Base-by-base conservation (phyloP, 2,797 vertebrate species). In the Catamblyrhynchus diadema region DNA sequence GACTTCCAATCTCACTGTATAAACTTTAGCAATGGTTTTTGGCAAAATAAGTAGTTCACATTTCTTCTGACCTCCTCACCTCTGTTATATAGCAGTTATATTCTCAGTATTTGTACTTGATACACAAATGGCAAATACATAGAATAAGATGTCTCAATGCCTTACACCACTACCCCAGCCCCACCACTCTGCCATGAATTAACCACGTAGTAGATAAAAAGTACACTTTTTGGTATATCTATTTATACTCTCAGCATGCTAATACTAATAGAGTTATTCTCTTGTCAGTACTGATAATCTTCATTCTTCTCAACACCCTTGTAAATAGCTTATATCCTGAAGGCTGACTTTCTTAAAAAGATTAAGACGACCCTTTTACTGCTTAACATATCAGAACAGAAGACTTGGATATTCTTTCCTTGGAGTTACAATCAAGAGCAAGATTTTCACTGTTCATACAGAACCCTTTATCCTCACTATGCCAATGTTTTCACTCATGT, bases 201-300 rank as follows among this genome's bases (percentile, higher is more conserved):
- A 72, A 27, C 19, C n/a, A 47, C 13, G 9, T 23, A 50, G 51
- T 18, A 70, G 32, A 7, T 37, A 62, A 56, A 7, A 25, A 66
- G 7, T 9, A 30, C 4, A 5, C 10, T 56, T 80, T 61, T 54
- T 12, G 81, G 5, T 74, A 56, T 48, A 86, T 66, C 25, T 82
- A 4, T 56, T 77, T 77, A 56, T 77, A 56, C 4, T n/a, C 30
- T 42, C 23, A 65, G 24, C 0, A 0, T 47, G 20, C 27, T 71
- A 57, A 74, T 75, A 41, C 3, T 42, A 20, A 39, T 4, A 35
- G 15, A 44, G 11, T 70, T 60, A 79, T 22, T 85, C 14, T 80
- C 42, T 69, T 72, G 16, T 51, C 64, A 81, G 33, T 44, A 62
- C 25, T 33, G 32, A 54, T 37, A 57, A 60, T 62, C 27, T 73